Conservation (phyloP, 2,113 vertebrate species). For the Rhynchopsitta pachyrhyncha region DNA sequence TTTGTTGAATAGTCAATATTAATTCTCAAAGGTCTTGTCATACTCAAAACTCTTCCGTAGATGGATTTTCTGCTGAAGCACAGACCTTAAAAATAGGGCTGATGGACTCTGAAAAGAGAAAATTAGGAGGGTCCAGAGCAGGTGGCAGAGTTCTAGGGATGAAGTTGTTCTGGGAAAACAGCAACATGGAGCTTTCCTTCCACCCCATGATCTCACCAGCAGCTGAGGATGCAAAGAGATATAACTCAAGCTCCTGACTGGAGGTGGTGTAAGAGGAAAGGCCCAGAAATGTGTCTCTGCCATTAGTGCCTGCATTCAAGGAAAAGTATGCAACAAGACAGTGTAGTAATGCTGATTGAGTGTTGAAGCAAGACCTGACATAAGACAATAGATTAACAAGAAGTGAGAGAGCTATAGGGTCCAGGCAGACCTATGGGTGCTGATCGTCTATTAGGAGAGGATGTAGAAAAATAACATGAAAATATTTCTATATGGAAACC, state of each 20-base stretch:
- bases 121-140: neutral
- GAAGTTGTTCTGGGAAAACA: neutral
- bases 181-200: accelerated
- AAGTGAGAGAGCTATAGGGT: neutral
- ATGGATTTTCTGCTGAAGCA: neutral
- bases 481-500: neutral
- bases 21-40: neutral
- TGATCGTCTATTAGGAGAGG: neutral
- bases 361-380: neutral
- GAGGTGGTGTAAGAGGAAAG: neutral
- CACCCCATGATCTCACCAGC: neutral
- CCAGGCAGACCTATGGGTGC: neutral
- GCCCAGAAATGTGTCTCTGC: neutral
- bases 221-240: neutral
- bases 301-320: neutral
- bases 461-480: neutral
- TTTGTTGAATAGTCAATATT: neutral
- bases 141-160: neutral
- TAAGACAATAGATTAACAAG: neutral
- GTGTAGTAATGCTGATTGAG: neutral
- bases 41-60: neutral
- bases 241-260: neutral
- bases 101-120: neutral
- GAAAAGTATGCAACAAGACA: neutral
- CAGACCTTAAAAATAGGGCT: neutral